Evolutionary conservation across 2,888 invertebrate species (phyloP), one percentile per base, ranked within the genome.

Genomic region (Argyresthia goedartella): DNA sequence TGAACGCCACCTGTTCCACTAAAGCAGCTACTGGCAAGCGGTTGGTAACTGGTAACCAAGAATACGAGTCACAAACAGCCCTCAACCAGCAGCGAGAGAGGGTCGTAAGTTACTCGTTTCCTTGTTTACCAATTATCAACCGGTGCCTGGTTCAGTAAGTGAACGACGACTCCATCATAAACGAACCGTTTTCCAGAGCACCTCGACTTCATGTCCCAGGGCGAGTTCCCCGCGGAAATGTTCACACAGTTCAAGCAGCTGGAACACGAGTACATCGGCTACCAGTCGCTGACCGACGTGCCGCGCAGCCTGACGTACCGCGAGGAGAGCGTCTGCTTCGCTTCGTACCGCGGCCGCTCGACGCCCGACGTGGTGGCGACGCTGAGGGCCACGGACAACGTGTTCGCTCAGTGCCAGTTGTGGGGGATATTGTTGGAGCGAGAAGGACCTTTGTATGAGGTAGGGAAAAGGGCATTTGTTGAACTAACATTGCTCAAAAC

Each of bases 251-350:
- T 98, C 79, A 91, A 91, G 56, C 98, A 98, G 81, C 80, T 97
- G 55, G 92, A 95, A 71, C 95, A 95, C 73, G 95, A 95, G 69
- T 96, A 96, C 71, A 94, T 96, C 69, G 97, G 96, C 47, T 98
- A 98, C 84, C 97, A 97, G 84, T 97, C 97, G 71, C 89, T 98
- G 52, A 97, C 97, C 0, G 97, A 98, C 85, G 96, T 98, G 10
- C 97, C 97, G 0, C 92, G 93, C 62, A 92, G 94, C 1, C 82
- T 93, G 46, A 88, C 91, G 3, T 94, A 93, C 71, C 81, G 88
- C 45, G 96, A 96, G 69, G 90, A 91, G 53, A 73, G 88, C 47
- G 56, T 87, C 25, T 82, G 81, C 42, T 85, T 79, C 55, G 71
- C 92, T 81, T 67, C 89, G 57, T 92, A 89, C 67, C 81, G 88